Evolutionary conservation across 2,797 vertebrate species (phyloP), one percentile per base, ranked within the genome.

Genomic region (Notolepis coatsorum): DNA sequence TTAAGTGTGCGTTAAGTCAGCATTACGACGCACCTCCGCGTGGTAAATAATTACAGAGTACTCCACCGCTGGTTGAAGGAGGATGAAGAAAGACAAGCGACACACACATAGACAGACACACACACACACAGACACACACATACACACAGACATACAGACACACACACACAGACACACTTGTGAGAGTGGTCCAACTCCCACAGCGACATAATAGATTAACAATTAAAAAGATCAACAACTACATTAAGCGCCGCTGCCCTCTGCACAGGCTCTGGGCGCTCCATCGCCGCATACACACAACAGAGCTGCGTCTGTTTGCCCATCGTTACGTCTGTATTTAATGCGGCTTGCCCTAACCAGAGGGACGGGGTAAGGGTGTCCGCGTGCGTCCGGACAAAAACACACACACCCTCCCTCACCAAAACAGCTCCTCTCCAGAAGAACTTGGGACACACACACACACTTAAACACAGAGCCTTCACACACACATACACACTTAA

Each of bases 141-240:
- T n/a, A n/a, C n/a, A n/a, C n/a, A n/a, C n/a, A n/a, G n/a, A n/a
- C n/a, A n/a, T n/a, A n/a, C n/a, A n/a, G n/a, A n/a, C n/a, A n/a
- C n/a, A 68, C 62, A 74, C 60, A 39, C 58, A n/a, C n/a, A n/a
- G n/a, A n/a, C n/a, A 79, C 77, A 73, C 21, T 41, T 49, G 64
- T 53, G 69, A 42, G 66, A 78, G 46, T 53, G 53, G 13, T 64
- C 68, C 53, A 61, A 61, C 65, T 80, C 80, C 67, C 79, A 55
- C 58, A 75, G 78, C 66, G n/a, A 37, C 61, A 48, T 66, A 76
- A 80, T 70, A 73, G 82, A 86, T 84, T 78, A 86, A 85, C 81
- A 85, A 85, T 84, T 84, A 85, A 81, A 84, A 75, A 81, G 73
- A 86, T 84, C 78, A 88, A 83, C 81, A 79, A 53, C 74, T 81